Percentiles rank a stretch among this genome's conserved stretches.
Conservation (phyloP, 2,888 invertebrate genomes). For the Plebejus melissa region DNA sequence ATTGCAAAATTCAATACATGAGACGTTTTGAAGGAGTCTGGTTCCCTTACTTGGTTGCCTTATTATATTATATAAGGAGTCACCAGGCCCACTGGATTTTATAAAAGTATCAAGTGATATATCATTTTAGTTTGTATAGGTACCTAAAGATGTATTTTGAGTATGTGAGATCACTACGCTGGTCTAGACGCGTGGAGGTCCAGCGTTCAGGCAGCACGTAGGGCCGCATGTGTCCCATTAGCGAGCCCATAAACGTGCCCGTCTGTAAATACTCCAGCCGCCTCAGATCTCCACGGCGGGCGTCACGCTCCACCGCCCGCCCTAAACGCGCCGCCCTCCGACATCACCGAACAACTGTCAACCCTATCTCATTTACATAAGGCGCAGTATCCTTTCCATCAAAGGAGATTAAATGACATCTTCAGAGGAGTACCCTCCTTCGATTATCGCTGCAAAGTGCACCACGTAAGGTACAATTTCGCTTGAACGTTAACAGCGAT, state of each 20-base stretch:
- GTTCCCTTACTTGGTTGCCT: no score
- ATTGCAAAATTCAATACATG: no score
- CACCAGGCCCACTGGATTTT: no score
- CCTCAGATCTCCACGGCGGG: conserved; percentile 73
- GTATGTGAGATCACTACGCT: not conserved
- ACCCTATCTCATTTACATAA: conserved; percentile 19
- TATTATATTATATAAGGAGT: no score
- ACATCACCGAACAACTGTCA: conserved; percentile 22
- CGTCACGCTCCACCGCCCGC: conserved; percentile 64
- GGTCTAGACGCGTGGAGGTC: not conserved
- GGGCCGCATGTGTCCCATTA: conserved; percentile 7
- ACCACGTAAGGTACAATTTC: not conserved
- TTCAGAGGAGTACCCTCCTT: not conserved
- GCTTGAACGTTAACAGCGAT: not conserved
- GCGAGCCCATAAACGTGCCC: conserved; percentile 3
- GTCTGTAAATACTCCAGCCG: conserved; percentile 51
- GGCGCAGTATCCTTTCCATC: conserved; percentile 26
- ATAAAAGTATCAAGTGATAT: no score
- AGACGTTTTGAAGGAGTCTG: no score
- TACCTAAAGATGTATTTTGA: no score
- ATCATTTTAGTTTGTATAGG: no score
- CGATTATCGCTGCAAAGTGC: not conserved
- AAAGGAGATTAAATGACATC: not conserved
- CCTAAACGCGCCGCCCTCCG: conserved; percentile 60
- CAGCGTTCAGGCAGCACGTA: not conserved